Conservation (phyloP, 2,888 invertebrate species). For the Drosophila borealis region DNA sequence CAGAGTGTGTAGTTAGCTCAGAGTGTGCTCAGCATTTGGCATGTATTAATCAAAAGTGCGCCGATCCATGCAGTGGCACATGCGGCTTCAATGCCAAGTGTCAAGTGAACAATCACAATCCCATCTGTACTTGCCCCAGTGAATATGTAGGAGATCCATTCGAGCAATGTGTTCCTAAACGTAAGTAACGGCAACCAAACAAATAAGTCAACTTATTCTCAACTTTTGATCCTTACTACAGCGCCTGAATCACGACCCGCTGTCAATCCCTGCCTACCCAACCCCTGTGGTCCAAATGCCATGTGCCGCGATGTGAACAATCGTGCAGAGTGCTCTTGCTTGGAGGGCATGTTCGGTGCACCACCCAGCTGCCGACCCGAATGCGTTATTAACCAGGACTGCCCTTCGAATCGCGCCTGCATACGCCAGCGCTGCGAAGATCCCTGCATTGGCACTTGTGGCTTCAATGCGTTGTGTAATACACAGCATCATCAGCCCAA, state of each 20-base stretch:
- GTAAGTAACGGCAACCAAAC: constrained; percentile 66
- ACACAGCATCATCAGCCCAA: constrained; percentile 90
- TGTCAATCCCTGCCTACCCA: constrained; percentile 89
- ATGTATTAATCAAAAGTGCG: constrained; percentile 91
- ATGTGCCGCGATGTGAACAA: constrained; percentile 89
- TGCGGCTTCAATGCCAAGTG: constrained; percentile 92
- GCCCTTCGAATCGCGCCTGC: constrained; percentile 90
- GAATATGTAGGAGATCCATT: constrained; percentile 92
- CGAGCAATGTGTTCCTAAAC: constrained; percentile 87
- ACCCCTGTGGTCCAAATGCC: constrained; percentile 92
- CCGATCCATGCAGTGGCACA: constrained; percentile 91
- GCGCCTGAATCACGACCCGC: constrained; percentile 85
- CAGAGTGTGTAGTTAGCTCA: constrained; percentile 91
- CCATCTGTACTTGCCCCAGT: constrained; percentile 90
- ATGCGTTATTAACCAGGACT: constrained; percentile 90
- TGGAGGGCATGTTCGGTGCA: constrained; percentile 90
- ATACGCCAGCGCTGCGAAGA: constrained; percentile 90
- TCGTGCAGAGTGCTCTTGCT: constrained; percentile 91
- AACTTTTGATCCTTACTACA: constrained; percentile 32
- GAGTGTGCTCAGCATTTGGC: constrained; percentile 91
- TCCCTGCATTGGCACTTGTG: constrained; percentile 91
- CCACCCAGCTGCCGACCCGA: constrained; percentile 92
- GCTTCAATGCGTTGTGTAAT: constrained; percentile 89
- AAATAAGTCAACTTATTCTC: background rate
- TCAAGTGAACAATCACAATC: constrained; percentile 92